Base-by-base conservation (phyloP, 53 echinoderm and acorn worm genomes). In the Henricia sp. region DNA sequence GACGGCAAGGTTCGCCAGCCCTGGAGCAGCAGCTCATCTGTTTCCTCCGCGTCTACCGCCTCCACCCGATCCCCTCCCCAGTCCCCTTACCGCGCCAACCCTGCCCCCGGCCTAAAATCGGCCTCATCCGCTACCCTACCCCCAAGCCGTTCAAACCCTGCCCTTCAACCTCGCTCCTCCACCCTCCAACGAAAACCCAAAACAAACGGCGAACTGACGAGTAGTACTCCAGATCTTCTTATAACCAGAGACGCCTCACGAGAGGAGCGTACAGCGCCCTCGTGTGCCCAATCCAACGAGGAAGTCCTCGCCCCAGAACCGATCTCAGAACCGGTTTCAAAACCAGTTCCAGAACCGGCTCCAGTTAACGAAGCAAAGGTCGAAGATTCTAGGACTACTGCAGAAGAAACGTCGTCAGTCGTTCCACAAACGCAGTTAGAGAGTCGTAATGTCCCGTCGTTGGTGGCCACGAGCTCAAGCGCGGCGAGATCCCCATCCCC, bases 1-100 rank as follows among this genome's bases (percentile, higher is more conserved):
- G 76, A 73, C 6, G 64, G 67, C 67, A 86, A 41, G 32, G 11
- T 76, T 20, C 37, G 86, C 11, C 75, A 86, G 43, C 76, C 86
- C 30, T 85, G 86, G 86, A 86, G 86, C 33, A 86, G 86, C 39
- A 41, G 75, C 37, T 86, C 86, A 0, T 86, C 86, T 9, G 76
- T 76, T 13, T 75, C 75, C 0, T 75, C 75, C 0, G 75, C 75
- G 3, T 86, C 86, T 0, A 37, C 66, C 6, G 67, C 66, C 3
- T 86, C 86, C 52, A 85, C 75, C 38, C 63, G 86, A 16, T 75
- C 75, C 52, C 75, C 72, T 1, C 75, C 75, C 56, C 75, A 59
- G 6, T 80, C 80, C 50, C 80, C 80, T 2, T 64, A 63, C 80
- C 80, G 57, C 32, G 40, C 58, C 28, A 59, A 42, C 58, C 77